These are phyloP conservation scores for Crossaster papposus DNA, from an alignment of 53 echinoderm and acorn worm genomes.

Conservation along the genomic window DNA sequence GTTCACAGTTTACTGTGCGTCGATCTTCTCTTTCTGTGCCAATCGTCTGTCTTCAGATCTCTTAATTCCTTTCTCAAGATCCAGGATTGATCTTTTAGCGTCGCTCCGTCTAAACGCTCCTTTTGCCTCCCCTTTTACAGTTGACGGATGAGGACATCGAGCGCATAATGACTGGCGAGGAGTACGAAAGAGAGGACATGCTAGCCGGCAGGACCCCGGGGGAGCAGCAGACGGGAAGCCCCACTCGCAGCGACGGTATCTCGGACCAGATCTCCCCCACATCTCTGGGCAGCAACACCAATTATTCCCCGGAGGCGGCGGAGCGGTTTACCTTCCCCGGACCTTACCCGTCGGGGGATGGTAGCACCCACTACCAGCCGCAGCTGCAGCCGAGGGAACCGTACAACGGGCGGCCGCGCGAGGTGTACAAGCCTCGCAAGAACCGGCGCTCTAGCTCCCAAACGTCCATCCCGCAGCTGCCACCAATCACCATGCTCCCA, in stretches of 20 bases:
- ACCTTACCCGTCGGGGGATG: background rate
- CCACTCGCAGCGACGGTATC: constrained; percentile 90
- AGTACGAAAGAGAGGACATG: constrained; percentile 79
- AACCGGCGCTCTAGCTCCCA: constrained; percentile 33
- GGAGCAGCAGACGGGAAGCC: constrained; percentile 64
- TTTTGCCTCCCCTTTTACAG: constrained; percentile 46
- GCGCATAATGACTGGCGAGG: constrained; percentile 98
- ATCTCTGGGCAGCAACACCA: constrained; percentile 68
- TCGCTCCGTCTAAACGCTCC: background rate
- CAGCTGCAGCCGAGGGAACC: background rate
- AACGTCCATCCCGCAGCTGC: constrained; percentile 13
- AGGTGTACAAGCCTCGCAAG: constrained; percentile 22
- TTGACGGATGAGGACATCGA: constrained; percentile 88
- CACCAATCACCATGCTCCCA: constrained; percentile 66
- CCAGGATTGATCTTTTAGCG: background rate
- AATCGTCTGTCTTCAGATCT: background rate
- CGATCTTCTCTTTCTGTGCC: background rate
- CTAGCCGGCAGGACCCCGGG: constrained; percentile 37
- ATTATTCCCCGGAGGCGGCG: constrained; percentile 59
- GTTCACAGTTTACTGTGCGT: background rate
- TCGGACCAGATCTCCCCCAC: constrained; percentile 96
- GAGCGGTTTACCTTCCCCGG: constrained; percentile 82
- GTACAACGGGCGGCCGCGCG: background rate
- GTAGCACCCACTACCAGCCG: constrained; percentile 7
- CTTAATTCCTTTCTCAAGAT: background rate